A percentile compares a stretch with the other conserved stretches of the same genome.
phyloP scores from a whole-genome alignment of 2,888 invertebrate genomes.

The Cheilosia impressa region DNA sequence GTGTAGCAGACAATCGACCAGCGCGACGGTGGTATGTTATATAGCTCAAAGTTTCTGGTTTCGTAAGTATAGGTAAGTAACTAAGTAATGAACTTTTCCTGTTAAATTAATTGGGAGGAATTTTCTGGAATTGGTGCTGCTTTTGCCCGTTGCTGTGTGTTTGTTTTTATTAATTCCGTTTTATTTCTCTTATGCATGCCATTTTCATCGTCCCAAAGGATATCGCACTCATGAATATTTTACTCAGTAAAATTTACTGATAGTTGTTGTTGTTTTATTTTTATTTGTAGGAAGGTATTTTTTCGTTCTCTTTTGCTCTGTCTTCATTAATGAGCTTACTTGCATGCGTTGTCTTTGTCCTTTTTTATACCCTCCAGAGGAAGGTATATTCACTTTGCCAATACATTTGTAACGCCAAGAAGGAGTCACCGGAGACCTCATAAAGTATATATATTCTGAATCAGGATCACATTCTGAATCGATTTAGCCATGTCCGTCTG shows the following conservation, averaged over 20 bases:
- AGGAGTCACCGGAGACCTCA: no score
- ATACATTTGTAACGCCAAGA: no score
- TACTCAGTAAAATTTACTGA: no score
- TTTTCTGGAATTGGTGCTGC: slow-evolving; percentile 55
- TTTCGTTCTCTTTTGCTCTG: slow-evolving; percentile 29
- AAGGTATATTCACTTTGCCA: no score
- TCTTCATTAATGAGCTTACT: slow-evolving; percentile 74
- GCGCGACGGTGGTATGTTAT: background rate
- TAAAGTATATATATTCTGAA: no score
- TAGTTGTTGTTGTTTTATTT: slow-evolving; percentile 55
- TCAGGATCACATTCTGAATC: no score
- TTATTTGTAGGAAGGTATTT: slow-evolving; percentile 12
- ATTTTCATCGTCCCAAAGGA: slow-evolving; percentile 68
- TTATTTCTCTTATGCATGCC: slow-evolving; percentile 53
- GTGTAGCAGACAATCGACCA: slow-evolving; percentile 27
- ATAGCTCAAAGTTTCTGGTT: slow-evolving; percentile 38
- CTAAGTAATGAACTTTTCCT: slow-evolving; percentile 73
- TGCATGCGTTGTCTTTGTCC: slow-evolving; percentile 41
- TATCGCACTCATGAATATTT: slow-evolving; percentile 71
- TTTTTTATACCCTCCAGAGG: no score
- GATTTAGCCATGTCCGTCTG: no score
- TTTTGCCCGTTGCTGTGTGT: slow-evolving; percentile 44
- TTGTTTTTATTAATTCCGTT: slow-evolving; percentile 49
- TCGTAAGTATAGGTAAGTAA: slow-evolving; percentile 55
- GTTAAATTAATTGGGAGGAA: slow-evolving; percentile 72